Percentiles rank a stretch among this genome's conserved stretches.
These are phyloP conservation scores for Rhadina sibilatrix DNA, from an alignment of 2,113 vertebrate genomes.

Conservation along the genomic window DNA sequence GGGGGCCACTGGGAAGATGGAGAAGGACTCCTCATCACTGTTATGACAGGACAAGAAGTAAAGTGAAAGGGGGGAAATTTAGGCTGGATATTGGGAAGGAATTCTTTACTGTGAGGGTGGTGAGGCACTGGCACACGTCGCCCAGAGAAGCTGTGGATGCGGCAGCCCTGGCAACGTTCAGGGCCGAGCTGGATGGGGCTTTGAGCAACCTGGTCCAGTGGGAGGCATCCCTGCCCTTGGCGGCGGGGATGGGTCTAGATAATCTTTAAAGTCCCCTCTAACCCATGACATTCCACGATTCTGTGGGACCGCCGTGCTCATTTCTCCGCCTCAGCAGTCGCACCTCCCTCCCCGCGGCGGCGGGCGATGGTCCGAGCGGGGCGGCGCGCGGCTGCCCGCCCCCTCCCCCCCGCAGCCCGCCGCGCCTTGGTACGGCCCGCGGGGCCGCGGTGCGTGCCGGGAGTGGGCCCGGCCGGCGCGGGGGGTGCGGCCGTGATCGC, in stretches of 20 bases:
- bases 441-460: background rate
- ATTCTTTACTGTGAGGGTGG: accelerated
- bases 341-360: accelerated
- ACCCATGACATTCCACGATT: no score
- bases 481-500: background rate
- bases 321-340: accelerated
- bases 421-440: background rate
- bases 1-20: background rate
- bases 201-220: background rate
- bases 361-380: no score
- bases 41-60: no score
- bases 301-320: accelerated
- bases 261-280: background rate
- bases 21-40: background rate
- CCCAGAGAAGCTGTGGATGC: background rate
- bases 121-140: background rate
- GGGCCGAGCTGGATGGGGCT: background rate
- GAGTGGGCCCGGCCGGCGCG: background rate
- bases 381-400: accelerated
- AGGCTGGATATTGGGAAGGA: background rate
- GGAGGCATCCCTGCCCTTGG: background rate
- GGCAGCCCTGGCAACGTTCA: background rate
- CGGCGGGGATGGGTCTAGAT: background rate
- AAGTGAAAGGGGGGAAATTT: background rate
- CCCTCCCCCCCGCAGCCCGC: background rate